Evolutionary conservation across 2,797 vertebrate species (phyloP).

Genomic region (Microctenopoma lineatum): DNA sequence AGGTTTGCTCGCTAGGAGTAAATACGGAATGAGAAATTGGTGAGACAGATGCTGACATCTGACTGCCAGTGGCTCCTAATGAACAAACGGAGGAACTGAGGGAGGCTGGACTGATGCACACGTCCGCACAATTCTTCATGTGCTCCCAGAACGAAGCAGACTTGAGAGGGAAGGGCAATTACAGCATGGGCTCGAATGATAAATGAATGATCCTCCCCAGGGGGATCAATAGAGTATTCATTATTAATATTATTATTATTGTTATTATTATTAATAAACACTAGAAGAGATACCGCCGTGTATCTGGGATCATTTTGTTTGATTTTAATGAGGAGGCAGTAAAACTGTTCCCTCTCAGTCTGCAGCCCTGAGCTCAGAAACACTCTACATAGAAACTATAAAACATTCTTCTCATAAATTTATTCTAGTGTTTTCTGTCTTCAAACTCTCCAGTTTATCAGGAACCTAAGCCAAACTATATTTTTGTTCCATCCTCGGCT

Average conservation of each 20-base stretch:
- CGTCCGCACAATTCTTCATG: constrained; percentile 37
- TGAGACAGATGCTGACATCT: constrained; percentile 45
- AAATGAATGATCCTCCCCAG: not conserved
- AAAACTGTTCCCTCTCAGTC: too few species aligned
- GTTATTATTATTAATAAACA: too few species aligned
- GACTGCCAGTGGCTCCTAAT: constrained; percentile 62
- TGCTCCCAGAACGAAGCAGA: constrained; percentile 23
- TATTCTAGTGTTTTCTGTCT: too few species aligned
- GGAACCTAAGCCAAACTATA: not conserved
- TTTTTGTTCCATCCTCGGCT: constrained; percentile 6
- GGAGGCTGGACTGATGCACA: constrained; percentile 37
- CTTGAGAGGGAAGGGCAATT: constrained; percentile 40
- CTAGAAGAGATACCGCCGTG: too few species aligned
- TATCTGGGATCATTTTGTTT: too few species aligned
- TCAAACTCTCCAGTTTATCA: too few species aligned
- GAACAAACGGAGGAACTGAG: constrained; percentile 48
- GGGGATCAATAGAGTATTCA: too few species aligned
- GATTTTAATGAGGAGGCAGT: too few species aligned
- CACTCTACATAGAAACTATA: too few species aligned
- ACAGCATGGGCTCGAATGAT: constrained; percentile 18
- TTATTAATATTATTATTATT: too few species aligned
- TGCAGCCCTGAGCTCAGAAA: too few species aligned
- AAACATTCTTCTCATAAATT: too few species aligned
- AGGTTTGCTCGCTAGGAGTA: constrained; percentile 51
- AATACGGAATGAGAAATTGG: constrained; percentile 49